Evolutionary conservation across 2,113 vertebrate species (phyloP).

Genomic region (Pionites leucogaster): DNA sequence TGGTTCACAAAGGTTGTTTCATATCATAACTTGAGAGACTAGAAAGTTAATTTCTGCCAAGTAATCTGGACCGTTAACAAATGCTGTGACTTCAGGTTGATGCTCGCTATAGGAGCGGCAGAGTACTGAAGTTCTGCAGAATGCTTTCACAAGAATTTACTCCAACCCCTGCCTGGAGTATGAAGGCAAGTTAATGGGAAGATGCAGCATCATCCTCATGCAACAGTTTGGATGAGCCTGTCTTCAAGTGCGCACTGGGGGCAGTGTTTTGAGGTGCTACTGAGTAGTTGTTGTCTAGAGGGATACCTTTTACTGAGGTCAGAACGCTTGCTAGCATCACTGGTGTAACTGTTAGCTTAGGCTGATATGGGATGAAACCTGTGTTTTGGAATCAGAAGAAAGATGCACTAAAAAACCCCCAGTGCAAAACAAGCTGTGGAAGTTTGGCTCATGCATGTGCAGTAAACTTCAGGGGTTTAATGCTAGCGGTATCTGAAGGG

Average conservation of each 20-base stretch:
- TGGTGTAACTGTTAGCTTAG: not conserved
- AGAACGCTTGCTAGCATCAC: not conserved
- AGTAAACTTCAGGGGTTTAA: not conserved
- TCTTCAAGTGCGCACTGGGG: rapidly evolving
- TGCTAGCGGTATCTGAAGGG: not conserved
- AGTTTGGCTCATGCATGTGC: not conserved
- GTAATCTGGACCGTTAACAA: not conserved
- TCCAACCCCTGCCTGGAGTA: not conserved
- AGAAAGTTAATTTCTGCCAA: not conserved
- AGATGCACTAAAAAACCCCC: not conserved
- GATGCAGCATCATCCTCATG: not conserved
- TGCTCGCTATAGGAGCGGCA: not conserved
- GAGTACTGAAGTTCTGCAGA: not conserved
- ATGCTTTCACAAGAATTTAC: not conserved
- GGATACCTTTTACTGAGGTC: not conserved
- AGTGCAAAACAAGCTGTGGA: not conserved
- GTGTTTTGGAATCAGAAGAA: rapidly evolving
- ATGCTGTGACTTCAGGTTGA: not conserved
- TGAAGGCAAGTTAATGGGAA: not conserved
- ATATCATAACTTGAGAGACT: not conserved
- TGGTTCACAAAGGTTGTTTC: not conserved
- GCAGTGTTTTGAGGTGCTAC: not conserved
- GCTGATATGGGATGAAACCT: not conserved
- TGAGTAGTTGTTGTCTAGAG: not conserved
- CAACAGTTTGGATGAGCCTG: not conserved